Evolutionary conservation across 2,797 vertebrate genomes (phyloP), one percentile per base, ranked within the genome.

Genomic region (Crocodylus rhombifer): DNA sequence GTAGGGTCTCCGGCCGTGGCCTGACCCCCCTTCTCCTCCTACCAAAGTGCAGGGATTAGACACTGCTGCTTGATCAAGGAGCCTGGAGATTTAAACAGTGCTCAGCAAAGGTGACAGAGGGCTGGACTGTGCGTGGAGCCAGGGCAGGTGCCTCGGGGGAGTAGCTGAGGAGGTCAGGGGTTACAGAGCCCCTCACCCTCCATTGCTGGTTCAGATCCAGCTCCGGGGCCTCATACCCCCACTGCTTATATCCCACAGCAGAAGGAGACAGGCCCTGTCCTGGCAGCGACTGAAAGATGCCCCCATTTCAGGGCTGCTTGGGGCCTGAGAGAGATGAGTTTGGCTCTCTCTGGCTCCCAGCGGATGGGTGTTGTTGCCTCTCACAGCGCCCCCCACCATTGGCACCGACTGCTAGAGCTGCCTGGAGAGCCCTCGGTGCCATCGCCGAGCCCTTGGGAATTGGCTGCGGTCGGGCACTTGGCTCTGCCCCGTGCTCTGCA

Each of bases 1-100:
- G 97, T 97, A 65, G 81, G 88, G 26, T 3, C 7, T 42, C 4
- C 71, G 82, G 42, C 42, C 42, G 10, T 51, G 42, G 42, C 42
- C 42, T 51, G 42, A 51, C 42, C 42, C 6, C 67, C 13, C 9
- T 42, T 7, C 20, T 69, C 30, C 20, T 69, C 65, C 42, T 51
- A 51, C 42, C 42, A 51, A 51, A 51, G 42, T 57, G 30, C 51
- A 42, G 80, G 14, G 84, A 9, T 2, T 60, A 61, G 76, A 61
- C 14, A 76, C 83, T 5, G n/a, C 57, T 90, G 87, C 36, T 82
- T 56, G 8, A 42, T 58, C 51, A 73, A 18, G n/a, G 62, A 5
- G 7, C 25, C 36, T 13, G 25, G 30, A n/a, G 42, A 14, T 73
- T 25, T 57, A 36, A 82, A 73, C 60, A 8, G n/a, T 21, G 26